phyloP scores from a whole-genome alignment of 2,113 vertebrate genomes.

The Gila orcuttii region DNA sequence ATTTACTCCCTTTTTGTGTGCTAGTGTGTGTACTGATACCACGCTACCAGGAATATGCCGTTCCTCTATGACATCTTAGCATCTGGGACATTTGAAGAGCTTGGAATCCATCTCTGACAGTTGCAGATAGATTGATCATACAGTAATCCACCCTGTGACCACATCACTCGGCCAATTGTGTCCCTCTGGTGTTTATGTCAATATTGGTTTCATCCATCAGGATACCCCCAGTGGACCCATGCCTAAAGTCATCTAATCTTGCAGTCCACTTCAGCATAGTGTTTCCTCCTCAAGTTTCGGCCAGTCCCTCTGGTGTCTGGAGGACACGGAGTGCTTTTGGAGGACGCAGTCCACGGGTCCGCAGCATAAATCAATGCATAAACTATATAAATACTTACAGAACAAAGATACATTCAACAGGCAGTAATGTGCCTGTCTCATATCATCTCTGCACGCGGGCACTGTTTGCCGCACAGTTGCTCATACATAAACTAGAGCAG shows the following conservation, averaged over 20 bases:
- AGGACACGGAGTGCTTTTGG: constrained; percentile 16
- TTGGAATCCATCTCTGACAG: constrained; percentile 33
- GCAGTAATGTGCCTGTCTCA: neutral
- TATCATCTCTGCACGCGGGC: neutral
- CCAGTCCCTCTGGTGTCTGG: constrained; percentile 26
- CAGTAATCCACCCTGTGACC: constrained; percentile 26
- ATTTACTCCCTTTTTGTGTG: neutral
- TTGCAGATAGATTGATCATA: neutral
- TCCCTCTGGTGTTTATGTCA: constrained; percentile 25
- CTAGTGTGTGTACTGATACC: neutral
- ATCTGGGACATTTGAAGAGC: neutral
- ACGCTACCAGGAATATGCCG: constrained; percentile 20
- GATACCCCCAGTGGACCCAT: neutral
- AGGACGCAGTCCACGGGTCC: neutral
- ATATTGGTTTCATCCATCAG: constrained; percentile 42
- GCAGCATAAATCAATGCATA: neutral
- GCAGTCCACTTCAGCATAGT: constrained; percentile 12
- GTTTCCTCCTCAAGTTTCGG: constrained; percentile 34
- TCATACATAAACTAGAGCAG: constrained; percentile 23
- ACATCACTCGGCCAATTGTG: constrained; percentile 1
- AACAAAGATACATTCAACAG: neutral
- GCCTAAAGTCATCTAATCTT: constrained; percentile 18
- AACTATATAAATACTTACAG: neutral
- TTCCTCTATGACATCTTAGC: neutral
- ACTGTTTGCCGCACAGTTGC: neutral